A percentile compares a stretch with the other conserved stretches of the same genome.
Conservation (phyloP, 2,797 vertebrate genomes). For the Lycodopsis pacificus region DNA sequence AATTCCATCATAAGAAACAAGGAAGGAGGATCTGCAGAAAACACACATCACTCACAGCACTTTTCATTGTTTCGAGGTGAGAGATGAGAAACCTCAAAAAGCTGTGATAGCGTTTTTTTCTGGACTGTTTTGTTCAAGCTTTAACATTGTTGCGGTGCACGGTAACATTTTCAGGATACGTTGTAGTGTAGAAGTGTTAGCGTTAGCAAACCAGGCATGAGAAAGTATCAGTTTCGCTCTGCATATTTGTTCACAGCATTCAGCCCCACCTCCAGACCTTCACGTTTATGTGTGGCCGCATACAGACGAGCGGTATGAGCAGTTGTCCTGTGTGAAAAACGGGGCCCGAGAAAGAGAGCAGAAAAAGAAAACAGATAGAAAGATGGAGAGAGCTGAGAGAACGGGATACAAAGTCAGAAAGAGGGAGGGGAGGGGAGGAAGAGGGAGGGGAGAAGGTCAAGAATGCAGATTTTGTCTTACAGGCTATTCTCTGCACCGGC, state of each 20-base stretch:
- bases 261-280: neutral
- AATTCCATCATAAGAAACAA: neutral
- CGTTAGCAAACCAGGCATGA: neutral
- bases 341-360: neutral
- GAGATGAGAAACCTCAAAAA: neutral
- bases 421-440: slow-evolving; percentile 31
- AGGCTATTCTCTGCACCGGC: slow-evolving; percentile 42
- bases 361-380: slow-evolving; percentile 1
- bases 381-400: neutral
- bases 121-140: neutral
- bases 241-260: neutral
- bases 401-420: neutral
- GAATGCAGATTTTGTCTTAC: slow-evolving; percentile 45
- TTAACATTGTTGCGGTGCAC: neutral
- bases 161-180: neutral
- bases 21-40: neutral
- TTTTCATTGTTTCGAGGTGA: neutral
- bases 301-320: neutral
- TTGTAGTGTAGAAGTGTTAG: neutral
- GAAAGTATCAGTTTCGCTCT: neutral
- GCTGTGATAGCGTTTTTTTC: neutral
- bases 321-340: too few relatives aligned
- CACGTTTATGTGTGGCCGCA: too few relatives aligned
- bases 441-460: slow-evolving; percentile 33
- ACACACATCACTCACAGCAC: neutral